phyloP scores from a whole-genome alignment of 2,888 invertebrate genomes.

The Cryptus armator region DNA sequence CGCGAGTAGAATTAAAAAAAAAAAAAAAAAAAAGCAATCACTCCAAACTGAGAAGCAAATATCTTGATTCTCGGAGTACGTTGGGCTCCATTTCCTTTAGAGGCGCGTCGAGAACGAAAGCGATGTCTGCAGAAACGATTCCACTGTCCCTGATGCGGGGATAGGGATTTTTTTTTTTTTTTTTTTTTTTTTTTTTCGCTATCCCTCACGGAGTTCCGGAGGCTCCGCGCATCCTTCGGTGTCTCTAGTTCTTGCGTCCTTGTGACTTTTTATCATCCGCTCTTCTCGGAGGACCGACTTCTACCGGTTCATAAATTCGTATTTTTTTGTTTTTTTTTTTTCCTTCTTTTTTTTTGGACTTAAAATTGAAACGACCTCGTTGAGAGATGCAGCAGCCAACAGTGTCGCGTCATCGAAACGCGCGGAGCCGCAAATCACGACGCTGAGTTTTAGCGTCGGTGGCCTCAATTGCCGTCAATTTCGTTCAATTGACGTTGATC shows the following conservation, averaged over 20 bases:
- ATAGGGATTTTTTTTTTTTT: constrained; percentile 29
- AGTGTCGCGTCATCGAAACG: constrained; percentile 66
- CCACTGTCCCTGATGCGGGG: constrained; percentile 56
- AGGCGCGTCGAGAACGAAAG: constrained; percentile 67
- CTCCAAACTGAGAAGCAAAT: constrained; percentile 60
- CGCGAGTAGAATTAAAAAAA: constrained; percentile 33
- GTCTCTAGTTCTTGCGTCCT: constrained; percentile 14
- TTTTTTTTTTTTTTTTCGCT: constrained; percentile 42
- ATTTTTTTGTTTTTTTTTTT: neutral
- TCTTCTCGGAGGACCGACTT: constrained; percentile 29
- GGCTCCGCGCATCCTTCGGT: constrained; percentile 12
- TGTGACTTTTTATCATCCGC: constrained; percentile 33
- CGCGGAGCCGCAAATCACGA: constrained; percentile 78
- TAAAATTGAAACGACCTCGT: constrained; percentile 17
- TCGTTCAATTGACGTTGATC: constrained; percentile 78
- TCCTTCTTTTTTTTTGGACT: constrained; percentile 31
- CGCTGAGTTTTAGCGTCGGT: constrained; percentile 68
- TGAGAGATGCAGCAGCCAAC: constrained; percentile 6
- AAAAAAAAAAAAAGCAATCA: constrained; percentile 45
- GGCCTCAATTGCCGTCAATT: constrained; percentile 83
- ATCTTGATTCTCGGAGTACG: constrained; percentile 5
- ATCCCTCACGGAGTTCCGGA: neutral
- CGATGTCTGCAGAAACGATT: constrained; percentile 46
- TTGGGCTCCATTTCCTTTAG: constrained; percentile 59
- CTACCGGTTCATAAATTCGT: constrained; percentile 32